Base-by-base conservation (phyloP, 2,888 invertebrate genomes). In the Carpatolechia fugitivella region DNA sequence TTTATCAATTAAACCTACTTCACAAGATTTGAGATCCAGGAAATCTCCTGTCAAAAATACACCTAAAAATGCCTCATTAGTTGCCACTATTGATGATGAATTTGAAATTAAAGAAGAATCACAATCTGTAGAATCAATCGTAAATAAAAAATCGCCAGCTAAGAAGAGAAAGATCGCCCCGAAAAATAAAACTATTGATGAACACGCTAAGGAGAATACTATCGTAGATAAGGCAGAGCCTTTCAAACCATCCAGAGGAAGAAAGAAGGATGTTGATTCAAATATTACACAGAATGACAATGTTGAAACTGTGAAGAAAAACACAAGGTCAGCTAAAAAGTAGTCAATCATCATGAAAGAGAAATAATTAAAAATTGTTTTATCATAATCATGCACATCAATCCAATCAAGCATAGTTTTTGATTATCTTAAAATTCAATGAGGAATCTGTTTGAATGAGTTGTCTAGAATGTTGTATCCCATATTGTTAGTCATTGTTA, bases 131-230 rank as follows among this genome's bases (percentile, higher is more conserved):
- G 13, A 47, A 47, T 10, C 40, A 38, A 35, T 54, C 24, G 30
- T 46, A 5, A 59, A 60, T 24, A 65, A 66, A 55, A 56, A 61
- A 36, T 59, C 61, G 33, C 35, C 41, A 8, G 20, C 11, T 11
- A 46, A 46, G 24, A 68, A 66, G 57, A 64, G 63, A 48, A 69
- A 64, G 60, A 54, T 58, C 10, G 62, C 55, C 18, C 60, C 68
- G 40, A 66, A 60, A 30, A 64, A 62, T 18, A 47, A 54, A 33
- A 24, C 41, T 44, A 11, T 18, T 30, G 55, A 54, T 53, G 54
- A 47, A 2, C 24, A 24, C 3, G n/a, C 33, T 8, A 16, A 16
- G 36, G 51, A 55, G 55, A 60, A 54, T 40, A 14, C 3, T 33
- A 8, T 33, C 8, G 33, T 3, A n/a, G 33, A 7, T n/a, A 40